These are phyloP conservation scores for Epinephelus moara DNA, from an alignment of 2,113 vertebrate genomes.

Conservation along the genomic window DNA sequence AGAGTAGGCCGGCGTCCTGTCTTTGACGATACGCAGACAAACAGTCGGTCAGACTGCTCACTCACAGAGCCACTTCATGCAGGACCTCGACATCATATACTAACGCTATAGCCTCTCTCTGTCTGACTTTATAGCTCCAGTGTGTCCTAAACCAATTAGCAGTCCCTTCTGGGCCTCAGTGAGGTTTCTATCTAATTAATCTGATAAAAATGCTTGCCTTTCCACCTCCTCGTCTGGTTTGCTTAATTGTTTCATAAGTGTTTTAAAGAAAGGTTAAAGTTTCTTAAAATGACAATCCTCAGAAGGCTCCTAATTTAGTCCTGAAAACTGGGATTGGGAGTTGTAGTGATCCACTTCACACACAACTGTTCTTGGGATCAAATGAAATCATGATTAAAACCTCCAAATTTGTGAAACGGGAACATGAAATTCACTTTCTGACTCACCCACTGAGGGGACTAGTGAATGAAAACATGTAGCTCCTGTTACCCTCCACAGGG, in stretches of 20 bases:
- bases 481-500: too few species aligned
- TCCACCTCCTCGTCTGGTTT: conserved; percentile 8
- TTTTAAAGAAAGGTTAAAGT: conserved; percentile 2
- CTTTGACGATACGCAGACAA: conserved; percentile 66
- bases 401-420: background rate
- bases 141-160: conserved; percentile 38
- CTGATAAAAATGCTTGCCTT: conserved; percentile 27
- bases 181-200: conserved; percentile 45
- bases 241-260: background rate
- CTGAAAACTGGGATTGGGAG: background rate
- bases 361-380: background rate
- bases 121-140: background rate
- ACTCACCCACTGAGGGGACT: too few species aligned
- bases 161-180: conserved; percentile 15
- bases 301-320: background rate
- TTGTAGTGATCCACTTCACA: background rate
- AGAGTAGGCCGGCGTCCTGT: conserved; percentile 57
- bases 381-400: background rate
- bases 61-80: conserved; percentile 19
- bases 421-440: background rate
- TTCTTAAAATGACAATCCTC: background rate
- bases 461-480: too few species aligned
- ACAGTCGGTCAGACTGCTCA: conserved; percentile 31
- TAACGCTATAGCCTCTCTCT: background rate
- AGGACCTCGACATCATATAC: conserved; percentile 17